These are phyloP conservation scores for Halesus radiatus DNA, from an alignment of 1,140 invertebrate species.

Conservation along the genomic window DNA sequence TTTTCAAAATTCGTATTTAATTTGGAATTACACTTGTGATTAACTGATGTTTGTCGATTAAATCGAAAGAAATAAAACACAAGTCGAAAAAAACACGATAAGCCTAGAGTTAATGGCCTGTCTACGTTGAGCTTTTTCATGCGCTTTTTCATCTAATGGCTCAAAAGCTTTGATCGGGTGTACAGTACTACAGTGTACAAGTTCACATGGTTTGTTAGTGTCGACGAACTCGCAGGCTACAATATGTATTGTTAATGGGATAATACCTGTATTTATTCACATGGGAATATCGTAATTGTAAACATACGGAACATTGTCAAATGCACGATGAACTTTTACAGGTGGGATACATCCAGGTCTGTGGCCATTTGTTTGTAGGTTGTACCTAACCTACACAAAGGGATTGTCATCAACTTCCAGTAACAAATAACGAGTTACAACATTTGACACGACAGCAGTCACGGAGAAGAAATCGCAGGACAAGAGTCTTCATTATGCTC, in stretches of 20 bases:
- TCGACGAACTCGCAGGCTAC: not conserved
- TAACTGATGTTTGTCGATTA: no score
- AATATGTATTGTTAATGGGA: slow-evolving; percentile 16
- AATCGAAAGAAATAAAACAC: no score
- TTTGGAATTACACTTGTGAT: no score
- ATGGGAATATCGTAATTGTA: slow-evolving; percentile 24
- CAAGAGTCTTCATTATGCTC: slow-evolving; percentile 8
- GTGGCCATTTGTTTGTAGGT: not conserved
- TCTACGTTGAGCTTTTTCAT: no score
- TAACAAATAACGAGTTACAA: not conserved
- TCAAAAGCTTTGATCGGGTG: slow-evolving; percentile 15
- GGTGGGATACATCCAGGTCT: not conserved
- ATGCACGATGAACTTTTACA: not conserved
- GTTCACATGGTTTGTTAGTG: not conserved
- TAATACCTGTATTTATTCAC: slow-evolving; percentile 37
- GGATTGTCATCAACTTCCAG: slow-evolving; percentile 9
- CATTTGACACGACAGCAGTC: not conserved
- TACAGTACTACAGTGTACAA: not conserved
- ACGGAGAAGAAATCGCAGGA: not conserved
- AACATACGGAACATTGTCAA: slow-evolving; percentile 31
- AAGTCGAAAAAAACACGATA: no score
- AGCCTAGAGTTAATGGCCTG: no score
- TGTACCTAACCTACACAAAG: not conserved
- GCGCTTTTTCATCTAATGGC: not conserved
- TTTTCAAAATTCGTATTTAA: not conserved